Conservation (phyloP, 2,113 vertebrate species). For the Xenopus tropicalis region UCB_Xtro_10.0 CM004446.2:152219001-152219500, state of each 20-base stretch:
- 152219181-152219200: neutral
- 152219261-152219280: neutral
- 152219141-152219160: no score
- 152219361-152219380: slow-evolving; percentile 47
- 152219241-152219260: neutral
- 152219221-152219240: neutral
- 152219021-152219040: slow-evolving; percentile 1
- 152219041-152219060: slow-evolving; percentile 49
- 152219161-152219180: no score
- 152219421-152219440: slow-evolving; percentile 10
- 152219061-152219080: slow-evolving; percentile 53
- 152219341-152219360: neutral
- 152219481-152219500: slow-evolving; percentile 18
- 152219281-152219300: neutral
- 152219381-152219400: slow-evolving; percentile 43
- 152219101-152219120: slow-evolving; percentile 6
- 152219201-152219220: neutral
- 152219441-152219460: neutral
- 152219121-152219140: no score
- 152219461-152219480: fast-evolving
- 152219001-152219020: neutral
- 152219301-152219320: neutral
- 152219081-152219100: slow-evolving; percentile 41
- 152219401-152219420: slow-evolving; percentile 46
- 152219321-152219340: neutral